phyloP scores from a whole-genome alignment of 2,113 vertebrate species.

The Chionis minor region DNA sequence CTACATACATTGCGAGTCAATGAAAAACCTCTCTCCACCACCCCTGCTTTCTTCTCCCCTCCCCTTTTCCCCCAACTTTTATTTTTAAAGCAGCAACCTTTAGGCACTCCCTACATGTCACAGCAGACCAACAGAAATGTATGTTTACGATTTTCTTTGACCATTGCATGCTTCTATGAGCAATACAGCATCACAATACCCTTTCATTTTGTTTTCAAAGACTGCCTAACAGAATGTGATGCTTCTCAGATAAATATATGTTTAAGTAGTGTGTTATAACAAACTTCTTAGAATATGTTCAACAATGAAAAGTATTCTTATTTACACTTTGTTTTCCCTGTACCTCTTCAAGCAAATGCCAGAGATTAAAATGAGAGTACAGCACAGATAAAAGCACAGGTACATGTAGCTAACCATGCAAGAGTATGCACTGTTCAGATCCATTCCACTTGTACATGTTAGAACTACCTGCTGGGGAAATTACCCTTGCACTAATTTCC shows the following conservation, averaged over 20 bases:
- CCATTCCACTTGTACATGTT: background rate
- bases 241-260: background rate
- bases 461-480: background rate
- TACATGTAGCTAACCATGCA: background rate
- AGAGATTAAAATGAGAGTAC: background rate
- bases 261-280: background rate
- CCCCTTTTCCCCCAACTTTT: no score
- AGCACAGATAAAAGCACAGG: background rate
- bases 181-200: background rate
- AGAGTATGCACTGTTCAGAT: background rate
- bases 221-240: background rate
- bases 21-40: background rate
- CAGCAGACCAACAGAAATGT: background rate
- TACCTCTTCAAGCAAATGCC: background rate
- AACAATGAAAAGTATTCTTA: background rate
- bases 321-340: background rate
- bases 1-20: accelerated
- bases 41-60: background rate
- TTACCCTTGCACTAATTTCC: background rate
- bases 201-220: background rate
- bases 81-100: background rate
- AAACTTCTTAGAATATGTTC: background rate
- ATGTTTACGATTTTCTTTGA: background rate
- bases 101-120: background rate
- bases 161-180: background rate